Percentiles rank a stretch among this genome's conserved stretches.
These are phyloP conservation scores for Hybos culiciformis DNA, from an alignment of 2,888 invertebrate genomes.

Conservation along the genomic window DNA sequence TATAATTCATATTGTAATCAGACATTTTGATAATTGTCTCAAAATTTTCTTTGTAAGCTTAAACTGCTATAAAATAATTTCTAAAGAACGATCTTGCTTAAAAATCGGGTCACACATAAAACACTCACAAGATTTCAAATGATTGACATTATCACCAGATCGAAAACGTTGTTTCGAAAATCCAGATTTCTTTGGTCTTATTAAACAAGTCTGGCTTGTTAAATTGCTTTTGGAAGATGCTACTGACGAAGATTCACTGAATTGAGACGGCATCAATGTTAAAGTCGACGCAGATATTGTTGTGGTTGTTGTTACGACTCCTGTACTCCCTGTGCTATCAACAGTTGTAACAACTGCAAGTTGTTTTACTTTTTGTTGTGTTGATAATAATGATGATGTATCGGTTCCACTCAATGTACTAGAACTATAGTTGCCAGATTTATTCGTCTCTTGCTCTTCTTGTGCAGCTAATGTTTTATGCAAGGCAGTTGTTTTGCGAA, in stretches of 20 bases:
- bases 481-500: slow-evolving; percentile 28
- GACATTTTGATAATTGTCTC: too few relatives aligned
- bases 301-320: slow-evolving; percentile 8
- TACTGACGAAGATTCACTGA: slow-evolving; percentile 4
- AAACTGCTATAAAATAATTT: slow-evolving; percentile 33
- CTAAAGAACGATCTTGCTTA: slow-evolving; percentile 26
- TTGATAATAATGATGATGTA: not conserved
- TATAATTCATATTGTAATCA: too few relatives aligned
- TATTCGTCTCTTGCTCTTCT: not conserved
- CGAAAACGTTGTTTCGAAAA: not conserved
- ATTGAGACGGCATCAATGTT: slow-evolving; percentile 8
- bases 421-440: not conserved
- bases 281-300: slow-evolving; percentile 5
- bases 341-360: not conserved
- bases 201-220: too few relatives aligned
- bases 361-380: not conserved
- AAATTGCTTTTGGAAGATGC: not conserved
- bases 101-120: slow-evolving; percentile 29
- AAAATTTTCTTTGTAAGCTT: too few relatives aligned
- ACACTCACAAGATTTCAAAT: slow-evolving; percentile 1
- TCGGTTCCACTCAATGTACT: not conserved
- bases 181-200: too few relatives aligned
- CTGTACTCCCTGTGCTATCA: slow-evolving; percentile 4
- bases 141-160: not conserved
- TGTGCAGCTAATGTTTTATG: slow-evolving; percentile 24